Evolutionary conservation across 2,888 invertebrate species (phyloP), one percentile per base, ranked within the genome.

Genomic region (Cataglyphis rosenhaueri): DNA sequence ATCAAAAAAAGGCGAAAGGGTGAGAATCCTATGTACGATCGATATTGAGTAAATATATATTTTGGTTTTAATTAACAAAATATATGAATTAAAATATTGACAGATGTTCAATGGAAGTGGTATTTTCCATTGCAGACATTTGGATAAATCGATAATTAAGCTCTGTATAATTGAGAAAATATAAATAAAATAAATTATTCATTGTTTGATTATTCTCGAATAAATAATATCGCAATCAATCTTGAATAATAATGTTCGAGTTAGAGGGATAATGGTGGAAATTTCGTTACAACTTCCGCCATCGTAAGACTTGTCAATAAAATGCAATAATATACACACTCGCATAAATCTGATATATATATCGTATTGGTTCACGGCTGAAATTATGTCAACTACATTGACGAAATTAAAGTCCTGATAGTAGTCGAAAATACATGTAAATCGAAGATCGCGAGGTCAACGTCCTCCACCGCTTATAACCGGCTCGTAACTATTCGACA

Each of bases 401-500:
- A 29, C 25, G 44, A 41, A n/a, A 38, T 32, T 57, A 21, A 32
- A 70, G 48, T n/a, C 44, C 12, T 18, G 59, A n/a, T 8, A 44
- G 52, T n/a, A 52, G 52, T 44, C 15, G 59, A 61, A 79, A 79
- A 48, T 44, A 57, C 59, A 70, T 32, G 32, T 21, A 48, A 74
- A 21, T 35, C 32, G 32, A 55, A 25, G 10, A 62, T 48, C 21
- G 32, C 18, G 25, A 25, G 78, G 78, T 79, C 71, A 79, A 79
- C 8, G 78, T 59, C 75, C 75, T 41, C 32, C 57, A 35, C 32
- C n/a, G 38, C 35, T 71, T 71, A 59, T 44, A 79, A 71, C 68
- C 41, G 76, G 55, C 76, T 71, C 70, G 57, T 59, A 55, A 79
- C 78, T 78, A 59, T 71, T 78, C 68, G 57, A 55, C 66, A 41